These are phyloP conservation scores for Monomorium pharaonis DNA, from an alignment of 1,140 invertebrate genomes.

Conservation along the genomic window DNA sequence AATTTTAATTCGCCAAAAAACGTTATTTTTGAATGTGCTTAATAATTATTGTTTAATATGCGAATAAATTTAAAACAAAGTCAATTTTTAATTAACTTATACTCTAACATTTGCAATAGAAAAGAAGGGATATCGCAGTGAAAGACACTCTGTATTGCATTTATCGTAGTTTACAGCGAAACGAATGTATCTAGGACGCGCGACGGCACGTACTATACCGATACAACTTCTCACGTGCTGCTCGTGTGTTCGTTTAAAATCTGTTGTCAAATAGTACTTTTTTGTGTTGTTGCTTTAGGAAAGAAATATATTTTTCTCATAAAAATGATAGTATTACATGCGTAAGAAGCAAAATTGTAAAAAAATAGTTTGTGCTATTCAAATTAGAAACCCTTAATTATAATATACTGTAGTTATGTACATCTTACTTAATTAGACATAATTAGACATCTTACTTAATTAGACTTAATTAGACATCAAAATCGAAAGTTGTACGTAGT, in stretches of 20 bases:
- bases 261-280: neutral
- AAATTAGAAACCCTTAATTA: neutral
- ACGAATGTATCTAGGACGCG: slow-evolving; percentile 45
- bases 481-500: no score
- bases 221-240: slow-evolving; percentile 18
- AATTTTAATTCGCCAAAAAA: no score
- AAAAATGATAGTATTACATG: neutral
- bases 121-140: neutral
- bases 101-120: neutral
- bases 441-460: neutral
- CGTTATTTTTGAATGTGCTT: no score
- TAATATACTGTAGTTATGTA: neutral
- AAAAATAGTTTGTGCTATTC: neutral
- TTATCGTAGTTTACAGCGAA: slow-evolving; percentile 34
- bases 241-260: slow-evolving; percentile 29
- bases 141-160: slow-evolving; percentile 4
- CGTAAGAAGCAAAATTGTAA: neutral
- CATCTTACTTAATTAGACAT: neutral
- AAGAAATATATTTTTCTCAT: neutral
- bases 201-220: slow-evolving; percentile 47
- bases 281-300: neutral
- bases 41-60: neutral
- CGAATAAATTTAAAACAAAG: neutral
- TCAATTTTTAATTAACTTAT: neutral
- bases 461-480: no score